Evolutionary conservation across 2,888 invertebrate species (phyloP), one percentile per base, ranked within the genome.

Genomic region (Drosophila emarginata): DNA sequence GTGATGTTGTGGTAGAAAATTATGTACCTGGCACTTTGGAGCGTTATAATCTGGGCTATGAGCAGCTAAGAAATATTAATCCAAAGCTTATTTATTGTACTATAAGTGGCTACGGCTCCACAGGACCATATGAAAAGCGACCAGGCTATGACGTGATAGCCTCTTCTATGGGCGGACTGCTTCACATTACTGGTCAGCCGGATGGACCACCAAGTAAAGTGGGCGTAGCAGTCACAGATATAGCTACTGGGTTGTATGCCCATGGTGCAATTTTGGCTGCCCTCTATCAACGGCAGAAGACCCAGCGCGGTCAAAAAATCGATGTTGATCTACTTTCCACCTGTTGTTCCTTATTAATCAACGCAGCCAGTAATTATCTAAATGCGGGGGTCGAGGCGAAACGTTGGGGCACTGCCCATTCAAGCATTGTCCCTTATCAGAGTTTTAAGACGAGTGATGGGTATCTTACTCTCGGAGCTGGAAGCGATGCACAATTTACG

Each of bases 81-180:
- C 97, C 98, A 0, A 93, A 93, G 61, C 93, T 99, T 15, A 95
- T 99, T 72, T 99, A 98, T 91, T 98, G 98, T 91, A 97, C 98
- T 0, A 94, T 99, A 59, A 97, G 97, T 59, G 99, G 99, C 0
- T 99, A 96, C 91, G 99, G 99, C 0, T 93, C 95, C 0, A 93
- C 93, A 26, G 99, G 99, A 0, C 98, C 98, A 0, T 98, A 98
- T 92, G 93, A 94, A 2, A 93, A 94, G 21, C 94, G 96, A 79
- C 97, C 98, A n/a, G 99, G 99, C 2, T 99, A 98, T 91, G 99
- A 99, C 92, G 97, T 98, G 0, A 97, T 99, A 78, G 98, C 98
- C 0, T 95, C 98, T 12, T 98, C 98, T 0, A 93, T 97, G 81
- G 98, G 98, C 3, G 99, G 99, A 0, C 92, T 99, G 0, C 87